Percentiles rank a stretch among this genome's conserved stretches.
phyloP scores from a whole-genome alignment of 2,888 invertebrate genomes.

The Nycteola revayana region DNA sequence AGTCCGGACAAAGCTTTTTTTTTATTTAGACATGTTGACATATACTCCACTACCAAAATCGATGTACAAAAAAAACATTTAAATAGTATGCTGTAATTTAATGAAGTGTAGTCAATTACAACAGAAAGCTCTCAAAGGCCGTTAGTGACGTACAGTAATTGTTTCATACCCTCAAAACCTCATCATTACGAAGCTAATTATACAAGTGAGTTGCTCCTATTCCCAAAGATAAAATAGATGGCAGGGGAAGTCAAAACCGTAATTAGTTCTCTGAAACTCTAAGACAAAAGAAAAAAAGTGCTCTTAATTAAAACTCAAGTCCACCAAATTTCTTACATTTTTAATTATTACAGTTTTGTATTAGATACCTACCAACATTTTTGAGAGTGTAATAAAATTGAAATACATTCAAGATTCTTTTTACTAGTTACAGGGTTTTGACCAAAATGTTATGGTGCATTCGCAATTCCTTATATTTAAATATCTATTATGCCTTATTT shows the following conservation, averaged over 20 bases:
- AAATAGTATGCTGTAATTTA: too few relatives aligned
- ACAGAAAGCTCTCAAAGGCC: too few relatives aligned
- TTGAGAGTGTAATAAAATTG: constrained; percentile 23
- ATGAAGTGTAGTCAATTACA: too few relatives aligned
- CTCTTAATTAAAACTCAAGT: constrained; percentile 66
- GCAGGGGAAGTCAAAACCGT: constrained; percentile 52
- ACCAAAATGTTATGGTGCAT: too few relatives aligned
- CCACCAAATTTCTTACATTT: constrained; percentile 58
- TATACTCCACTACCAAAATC: too few relatives aligned
- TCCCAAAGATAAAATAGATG: constrained; percentile 51
- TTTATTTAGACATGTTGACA: too few relatives aligned
- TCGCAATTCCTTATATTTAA: too few relatives aligned
- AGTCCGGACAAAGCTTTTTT: too few relatives aligned
- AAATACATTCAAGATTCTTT: constrained; percentile 23
- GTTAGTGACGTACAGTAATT: constrained; percentile 32
- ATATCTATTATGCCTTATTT: too few relatives aligned
- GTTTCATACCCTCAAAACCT: constrained; percentile 34
- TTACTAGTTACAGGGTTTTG: too few relatives aligned
- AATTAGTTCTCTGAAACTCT: constrained; percentile 65
- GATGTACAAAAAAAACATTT: too few relatives aligned
- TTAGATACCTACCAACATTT: too few relatives aligned
- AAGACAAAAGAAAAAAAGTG: constrained; percentile 55
- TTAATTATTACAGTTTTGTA: constrained; percentile 56
- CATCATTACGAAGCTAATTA: constrained; percentile 51
- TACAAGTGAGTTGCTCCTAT: constrained; percentile 45